A percentile compares a stretch with the other conserved stretches of the same genome.
phyloP scores from a whole-genome alignment of 2,113 vertebrate species.

The Laticauda laticaudata region DNA sequence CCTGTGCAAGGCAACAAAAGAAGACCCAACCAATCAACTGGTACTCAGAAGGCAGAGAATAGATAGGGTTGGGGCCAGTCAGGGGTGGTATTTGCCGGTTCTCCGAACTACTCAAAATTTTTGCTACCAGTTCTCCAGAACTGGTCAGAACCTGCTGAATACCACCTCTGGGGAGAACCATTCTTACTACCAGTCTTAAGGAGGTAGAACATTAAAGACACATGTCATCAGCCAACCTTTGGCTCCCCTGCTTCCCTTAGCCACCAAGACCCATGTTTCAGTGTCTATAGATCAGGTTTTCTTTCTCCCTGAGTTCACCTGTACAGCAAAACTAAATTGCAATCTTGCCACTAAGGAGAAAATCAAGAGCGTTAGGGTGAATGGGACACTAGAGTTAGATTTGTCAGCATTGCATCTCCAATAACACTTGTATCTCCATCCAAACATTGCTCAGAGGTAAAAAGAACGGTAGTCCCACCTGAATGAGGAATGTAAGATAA shows the following conservation, averaged over 20 bases:
- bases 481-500: neutral
- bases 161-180: neutral
- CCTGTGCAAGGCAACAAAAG: too few species aligned
- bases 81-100: too few species aligned
- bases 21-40: too few species aligned
- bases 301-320: neutral
- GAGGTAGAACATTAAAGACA: neutral
- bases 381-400: neutral
- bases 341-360: neutral
- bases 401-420: neutral
- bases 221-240: neutral
- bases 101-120: too few species aligned
- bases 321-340: neutral
- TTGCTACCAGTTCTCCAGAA: too few species aligned
- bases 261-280: neutral
- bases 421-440: neutral
- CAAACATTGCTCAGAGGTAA: neutral
- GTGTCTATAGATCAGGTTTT: neutral
- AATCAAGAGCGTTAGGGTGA: neutral
- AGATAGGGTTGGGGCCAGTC: too few species aligned
- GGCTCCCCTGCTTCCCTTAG: neutral
- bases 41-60: too few species aligned
- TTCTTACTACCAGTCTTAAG: neutral
- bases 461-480: neutral
- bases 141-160: too few species aligned